A percentile compares a stretch with the other conserved stretches of the same genome.
These are phyloP conservation scores for Percopsis omiscomaycus DNA, from an alignment of 2,797 vertebrate genomes.

Conservation along the genomic window DNA sequence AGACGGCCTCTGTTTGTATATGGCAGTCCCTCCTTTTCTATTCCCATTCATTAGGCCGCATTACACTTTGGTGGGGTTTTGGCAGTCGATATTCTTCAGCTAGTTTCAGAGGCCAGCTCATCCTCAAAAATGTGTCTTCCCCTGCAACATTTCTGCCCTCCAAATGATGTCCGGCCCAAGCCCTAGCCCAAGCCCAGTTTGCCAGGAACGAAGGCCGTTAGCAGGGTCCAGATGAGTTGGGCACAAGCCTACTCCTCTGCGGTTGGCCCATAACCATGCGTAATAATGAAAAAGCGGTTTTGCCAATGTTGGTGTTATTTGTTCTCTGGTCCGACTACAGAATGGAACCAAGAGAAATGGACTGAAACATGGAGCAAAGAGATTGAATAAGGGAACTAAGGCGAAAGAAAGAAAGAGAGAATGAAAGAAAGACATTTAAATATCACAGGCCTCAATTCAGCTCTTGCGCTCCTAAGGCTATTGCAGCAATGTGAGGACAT, in stretches of 20 bases:
- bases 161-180: background rate
- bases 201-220: constrained; percentile 40
- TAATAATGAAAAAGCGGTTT: constrained; percentile 37
- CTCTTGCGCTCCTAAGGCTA: constrained; percentile 37
- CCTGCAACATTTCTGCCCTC: constrained; percentile 9
- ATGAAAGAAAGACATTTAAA: constrained; percentile 23
- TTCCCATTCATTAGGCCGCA: constrained; percentile 64
- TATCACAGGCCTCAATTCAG: constrained; percentile 41
- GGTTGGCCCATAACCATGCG: constrained; percentile 27
- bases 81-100: constrained; percentile 38
- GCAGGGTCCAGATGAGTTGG: constrained; percentile 41
- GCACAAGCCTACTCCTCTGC: constrained; percentile 38
- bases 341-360: constrained; percentile 1
- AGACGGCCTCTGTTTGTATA: constrained; percentile 65
- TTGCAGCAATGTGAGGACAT: constrained; percentile 44
- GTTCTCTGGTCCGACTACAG: constrained; percentile 14
- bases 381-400: background rate
- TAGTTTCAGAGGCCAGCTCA: constrained; percentile 53
- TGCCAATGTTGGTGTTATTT: constrained; percentile 32
- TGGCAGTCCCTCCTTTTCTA: constrained; percentile 56
- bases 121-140: constrained; percentile 38
- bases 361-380: background rate
- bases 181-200: constrained; percentile 19
- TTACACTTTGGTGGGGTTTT: constrained; percentile 60
- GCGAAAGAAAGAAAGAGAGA: background rate